Base-by-base conservation (phyloP, 2,888 invertebrate species). In the Lasioglossum zephyrum region DNA sequence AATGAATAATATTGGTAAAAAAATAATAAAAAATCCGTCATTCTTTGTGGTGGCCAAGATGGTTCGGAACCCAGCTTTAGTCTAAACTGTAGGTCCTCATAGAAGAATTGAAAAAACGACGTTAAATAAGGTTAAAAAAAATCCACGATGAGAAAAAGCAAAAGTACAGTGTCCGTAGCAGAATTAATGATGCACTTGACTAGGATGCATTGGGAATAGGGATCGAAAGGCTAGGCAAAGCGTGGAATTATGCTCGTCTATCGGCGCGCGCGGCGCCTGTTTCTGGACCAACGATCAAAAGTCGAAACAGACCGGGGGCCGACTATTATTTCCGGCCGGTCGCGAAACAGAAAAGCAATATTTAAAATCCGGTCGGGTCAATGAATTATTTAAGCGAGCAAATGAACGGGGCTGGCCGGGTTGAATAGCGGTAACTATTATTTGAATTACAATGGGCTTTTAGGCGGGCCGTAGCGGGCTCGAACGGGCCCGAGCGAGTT, bases 381-480 rank as follows among this genome's bases (percentile, higher is more conserved):
- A 75, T 82, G 72, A 75, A 81, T 81, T 78, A 81, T 81, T 81
- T 78, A 75, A 70, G 26, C 49, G 63, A 72, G 69, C 47, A 72
- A 77, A 72, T 49, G 80, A 63, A 31, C 47, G 8, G 31, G 8
- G 18, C 31, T 39, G 44, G 13, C 13, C 36, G 57, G 41, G 36
- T 53, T 73, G 76, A 76, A 72, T 75, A 73, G 76, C 41, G 72
- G 60, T 69, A 77, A 85, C 76, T 84, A 75, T 75, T 81, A 78
- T 76, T 76, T 63, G 70, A 84, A 86, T 84, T 79, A 77, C 77
- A 80, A 81, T 84, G 75, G 63, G 16, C 57, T 53, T 66, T 82
- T 81, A 73, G 78, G 66, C 53, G 73, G n/a, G 31, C 66, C 16
- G 31, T 31, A 31, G 66, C 31, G 16, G 31, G 36, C 22, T 53